Evolutionary conservation across 2,888 invertebrate genomes (phyloP).

Genomic region (Amitus sp.): DNA sequence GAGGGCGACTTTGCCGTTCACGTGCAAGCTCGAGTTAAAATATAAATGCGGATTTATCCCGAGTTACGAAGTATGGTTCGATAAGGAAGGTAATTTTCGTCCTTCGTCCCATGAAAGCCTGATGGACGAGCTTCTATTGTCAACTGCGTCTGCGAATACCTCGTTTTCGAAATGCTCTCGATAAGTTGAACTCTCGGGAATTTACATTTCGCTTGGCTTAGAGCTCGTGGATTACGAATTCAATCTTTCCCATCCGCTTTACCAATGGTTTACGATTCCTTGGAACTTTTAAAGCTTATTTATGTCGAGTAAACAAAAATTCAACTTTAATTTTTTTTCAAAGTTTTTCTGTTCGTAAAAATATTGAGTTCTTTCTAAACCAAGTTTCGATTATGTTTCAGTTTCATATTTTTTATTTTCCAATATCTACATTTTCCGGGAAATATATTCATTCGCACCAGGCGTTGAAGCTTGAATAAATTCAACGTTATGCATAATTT

Average conservation of each 20-base stretch:
- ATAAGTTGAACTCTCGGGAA: conserved; percentile 20
- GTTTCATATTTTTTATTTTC: no score
- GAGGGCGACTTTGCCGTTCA: conserved; percentile 31
- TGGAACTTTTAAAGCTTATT: no score
- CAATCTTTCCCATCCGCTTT: background rate
- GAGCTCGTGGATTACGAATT: background rate
- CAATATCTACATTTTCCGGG: no score
- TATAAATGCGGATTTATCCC: conserved; percentile 57
- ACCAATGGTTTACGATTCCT: background rate
- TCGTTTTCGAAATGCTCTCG: conserved; percentile 39
- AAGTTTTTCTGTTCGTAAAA: no score
- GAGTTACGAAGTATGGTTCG: conserved; percentile 51
- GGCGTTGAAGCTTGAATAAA: no score
- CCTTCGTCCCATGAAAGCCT: conserved; percentile 39
- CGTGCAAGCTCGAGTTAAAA: conserved; percentile 48
- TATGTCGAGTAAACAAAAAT: no score
- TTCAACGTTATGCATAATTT: background rate
- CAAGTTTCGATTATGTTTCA: no score
- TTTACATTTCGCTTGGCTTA: background rate
- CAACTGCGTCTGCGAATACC: conserved; percentile 32
- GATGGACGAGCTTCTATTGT: conserved; percentile 42
- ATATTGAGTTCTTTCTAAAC: no score
- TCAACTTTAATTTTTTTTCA: background rate
- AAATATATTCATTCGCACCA: background rate
- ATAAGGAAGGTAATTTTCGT: conserved; percentile 59